These are phyloP conservation scores for Harlomillsia oculata DNA, from an alignment of 1,140 invertebrate genomes.

Conservation along the genomic window DNA sequence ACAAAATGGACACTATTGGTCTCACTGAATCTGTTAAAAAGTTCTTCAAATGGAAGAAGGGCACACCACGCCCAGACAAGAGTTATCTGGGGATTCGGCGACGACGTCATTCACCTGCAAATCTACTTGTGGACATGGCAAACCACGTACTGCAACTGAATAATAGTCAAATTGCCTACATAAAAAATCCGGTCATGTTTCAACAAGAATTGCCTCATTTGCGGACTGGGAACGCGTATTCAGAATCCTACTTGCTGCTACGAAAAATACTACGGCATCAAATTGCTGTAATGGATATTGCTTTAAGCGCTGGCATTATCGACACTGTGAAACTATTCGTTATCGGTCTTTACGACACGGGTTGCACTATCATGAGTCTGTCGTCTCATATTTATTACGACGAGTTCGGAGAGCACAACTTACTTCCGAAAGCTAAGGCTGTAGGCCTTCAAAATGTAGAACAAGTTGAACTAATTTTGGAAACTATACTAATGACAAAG, in stretches of 20 bases:
- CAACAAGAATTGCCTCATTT: no score
- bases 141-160: not conserved
- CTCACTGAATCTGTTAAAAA: no score
- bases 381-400: slow-evolving; percentile 1
- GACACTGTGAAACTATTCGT: slow-evolving; percentile 5
- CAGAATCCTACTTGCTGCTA: not conserved
- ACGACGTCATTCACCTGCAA: no score
- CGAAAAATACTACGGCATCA: not conserved
- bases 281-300: slow-evolving; percentile 1
- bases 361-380: not conserved
- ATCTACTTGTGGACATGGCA: not conserved
- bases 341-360: not conserved
- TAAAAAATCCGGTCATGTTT: not conserved
- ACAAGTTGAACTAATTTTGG: no score
- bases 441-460: no score
- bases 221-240: no score
- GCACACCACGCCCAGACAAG: no score
- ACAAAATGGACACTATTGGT: no score
- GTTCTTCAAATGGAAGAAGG: no score
- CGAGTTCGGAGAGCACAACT: not conserved
- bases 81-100: no score
- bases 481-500: not conserved
- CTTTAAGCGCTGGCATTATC: not conserved
- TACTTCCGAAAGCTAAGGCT: no score
- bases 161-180: not conserved